Base-by-base conservation (phyloP, 2,888 invertebrate species). In the Hylaea fasciaria region DNA sequence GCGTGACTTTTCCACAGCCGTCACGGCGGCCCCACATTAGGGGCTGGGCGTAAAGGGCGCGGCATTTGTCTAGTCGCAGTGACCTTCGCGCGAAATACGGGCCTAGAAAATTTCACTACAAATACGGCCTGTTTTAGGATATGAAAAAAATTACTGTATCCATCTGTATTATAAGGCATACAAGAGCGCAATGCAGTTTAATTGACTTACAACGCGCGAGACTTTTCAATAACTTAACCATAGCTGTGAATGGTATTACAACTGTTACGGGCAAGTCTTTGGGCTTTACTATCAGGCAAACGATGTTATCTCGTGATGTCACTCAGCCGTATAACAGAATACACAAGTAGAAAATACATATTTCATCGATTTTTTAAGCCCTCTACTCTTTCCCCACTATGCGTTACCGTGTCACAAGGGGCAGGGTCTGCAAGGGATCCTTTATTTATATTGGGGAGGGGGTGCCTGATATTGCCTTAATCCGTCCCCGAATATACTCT, bases 11-110 rank as follows among this genome's bases (percentile, higher is more conserved):
- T 56, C 65, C 53, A 62, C 66, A 64, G 71, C 67, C 71, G 66
- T 65, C 29, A 50, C 49, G 53, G 59, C 49, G 53, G 59, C 66
- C 52, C 63, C 64, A 51, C 62, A 59, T 66, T 66, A 52, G 56
- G 65, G 76, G 73, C 63, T 60, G 69, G 72, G 72, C 68, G 67
- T 65, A 75, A 75, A 79, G 80, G 82, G 81, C 78, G 80, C 75
- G 81, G 63, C 70, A 72, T 75, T 73, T 69, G 69, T 64, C 71
- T 66, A 59, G 61, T 70, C 72, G 57, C 52, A 49, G 17, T 46
- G 62, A 63, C 68, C 66, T 64, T 68, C 52, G 52, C 12, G 48
- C 14, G 29, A 35, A 40, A 54, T 49, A 39, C 32, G 11, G 16
- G 22, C 48, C 54, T 51, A 49, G 41, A 35, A 14, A n/a, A 4